Conservation (phyloP, 2,113 vertebrate genomes). For the Gobius niger region DNA sequence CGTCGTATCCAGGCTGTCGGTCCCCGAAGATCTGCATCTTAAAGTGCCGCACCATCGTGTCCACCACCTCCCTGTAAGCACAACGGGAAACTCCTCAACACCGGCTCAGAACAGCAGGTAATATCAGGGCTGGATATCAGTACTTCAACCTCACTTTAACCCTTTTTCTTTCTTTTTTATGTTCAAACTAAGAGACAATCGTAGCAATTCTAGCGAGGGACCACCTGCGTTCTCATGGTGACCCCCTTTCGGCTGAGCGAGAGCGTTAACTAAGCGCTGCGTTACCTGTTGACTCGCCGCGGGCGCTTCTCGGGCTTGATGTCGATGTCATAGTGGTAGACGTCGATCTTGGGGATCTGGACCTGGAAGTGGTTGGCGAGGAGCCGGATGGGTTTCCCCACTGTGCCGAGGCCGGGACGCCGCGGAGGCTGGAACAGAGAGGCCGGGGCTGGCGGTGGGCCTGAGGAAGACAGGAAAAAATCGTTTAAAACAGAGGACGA, state of each 20-base stretch:
- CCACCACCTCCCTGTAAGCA: slow-evolving; percentile 89
- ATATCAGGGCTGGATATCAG: too few species aligned
- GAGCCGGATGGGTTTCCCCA: slow-evolving; percentile 97
- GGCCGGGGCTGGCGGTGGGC: slow-evolving; percentile 83
- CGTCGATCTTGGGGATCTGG: slow-evolving; percentile 99
- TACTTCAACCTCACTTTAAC: too few species aligned
- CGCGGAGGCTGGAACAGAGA: slow-evolving; percentile 97
- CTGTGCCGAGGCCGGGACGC: slow-evolving; percentile 94
- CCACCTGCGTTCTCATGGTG: too few species aligned
- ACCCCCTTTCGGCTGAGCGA: too few species aligned
- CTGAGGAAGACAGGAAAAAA: too few species aligned
- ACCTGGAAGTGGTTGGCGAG: slow-evolving; percentile 99
- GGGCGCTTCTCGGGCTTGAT: slow-evolving; percentile 99
- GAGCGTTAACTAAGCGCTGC: too few species aligned
- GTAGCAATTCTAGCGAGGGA: too few species aligned
- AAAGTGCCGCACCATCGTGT: slow-evolving; percentile 98
- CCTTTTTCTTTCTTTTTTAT: too few species aligned
- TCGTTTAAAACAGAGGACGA: too few species aligned
- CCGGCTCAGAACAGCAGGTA: too few species aligned
- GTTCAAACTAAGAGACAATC: too few species aligned
- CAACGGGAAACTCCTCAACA: too few species aligned
- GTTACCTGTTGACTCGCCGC: slow-evolving; percentile 97
- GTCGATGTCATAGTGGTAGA: slow-evolving; percentile 99
- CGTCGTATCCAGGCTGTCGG: slow-evolving; percentile 95
- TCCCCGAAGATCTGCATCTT: slow-evolving; percentile 99